Percentiles rank a stretch among this genome's conserved stretches.
phyloP scores from a whole-genome alignment of 2,797 vertebrate species.

The Periophthalmus magnuspinnatus region DNA sequence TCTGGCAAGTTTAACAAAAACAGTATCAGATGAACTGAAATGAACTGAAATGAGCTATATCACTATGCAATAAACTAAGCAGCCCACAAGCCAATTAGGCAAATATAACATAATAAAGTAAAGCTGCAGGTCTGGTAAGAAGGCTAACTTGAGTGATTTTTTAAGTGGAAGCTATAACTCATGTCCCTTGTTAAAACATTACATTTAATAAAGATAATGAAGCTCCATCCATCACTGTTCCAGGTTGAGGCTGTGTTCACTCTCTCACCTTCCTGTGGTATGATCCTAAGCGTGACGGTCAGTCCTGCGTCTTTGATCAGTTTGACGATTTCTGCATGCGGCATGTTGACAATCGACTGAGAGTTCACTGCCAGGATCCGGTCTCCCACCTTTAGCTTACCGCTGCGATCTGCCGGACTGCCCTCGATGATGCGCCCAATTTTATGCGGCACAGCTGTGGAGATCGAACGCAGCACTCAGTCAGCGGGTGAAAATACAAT shows the following conservation, averaged over 20 bases:
- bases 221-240: constrained; percentile 24
- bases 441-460: constrained; percentile 93
- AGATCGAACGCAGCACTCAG: constrained; percentile 21
- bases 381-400: constrained; percentile 96
- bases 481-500: constrained; percentile 36
- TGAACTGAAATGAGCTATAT: neutral
- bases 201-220: constrained; percentile 12
- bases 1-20: neutral
- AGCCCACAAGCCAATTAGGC: neutral
- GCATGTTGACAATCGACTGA: constrained; percentile 97
- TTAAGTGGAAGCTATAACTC: neutral
- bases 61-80: neutral
- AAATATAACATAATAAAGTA: neutral
- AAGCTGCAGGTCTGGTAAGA: neutral
- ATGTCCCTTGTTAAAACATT: constrained; percentile 11
- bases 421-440: constrained; percentile 98
- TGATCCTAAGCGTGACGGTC: constrained; percentile 94
- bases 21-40: neutral
- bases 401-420: constrained; percentile 95
- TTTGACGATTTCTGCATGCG: constrained; percentile 98
- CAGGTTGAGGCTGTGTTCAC: neutral
- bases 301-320: constrained; percentile 99
- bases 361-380: constrained; percentile 95
- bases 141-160: neutral
- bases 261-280: constrained; percentile 95